Evolutionary conservation across 2,113 vertebrate species (phyloP), one percentile per base, ranked within the genome.

Genomic region (Etheostoma cragini): DNA sequence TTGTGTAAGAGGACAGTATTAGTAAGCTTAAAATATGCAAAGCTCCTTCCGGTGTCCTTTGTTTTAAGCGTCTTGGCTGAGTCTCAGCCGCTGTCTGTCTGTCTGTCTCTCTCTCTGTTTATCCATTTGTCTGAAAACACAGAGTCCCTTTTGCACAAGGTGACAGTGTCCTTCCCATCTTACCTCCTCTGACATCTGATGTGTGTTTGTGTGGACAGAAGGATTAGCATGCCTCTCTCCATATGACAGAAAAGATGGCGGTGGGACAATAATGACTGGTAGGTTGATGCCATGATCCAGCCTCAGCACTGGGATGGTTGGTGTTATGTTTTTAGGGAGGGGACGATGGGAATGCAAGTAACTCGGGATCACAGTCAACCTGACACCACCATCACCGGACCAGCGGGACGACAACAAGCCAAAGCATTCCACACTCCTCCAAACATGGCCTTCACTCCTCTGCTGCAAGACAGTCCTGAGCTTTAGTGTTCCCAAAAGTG

Each of bases 321-420:
- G 85, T 75, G 80, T 83, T 87, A 63, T 84, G 81, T 91, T 88
- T 89, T 80, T 66, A 84, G 90, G 91, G 88, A 87, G 83, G 80
- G 85, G 89, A 83, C 38, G 66, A 76, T 49, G 89, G 89, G 92
- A 92, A 92, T 93, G 86, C 57, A 47, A 83, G 82, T 64, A 88
- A 88, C 78, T 83, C 22, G 6, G 84, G 77, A 68, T 86, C 90
- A 74, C 72, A 82, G 87, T 88, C 71, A 93, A 94, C 87, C 88
- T 83, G 93, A 94, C 89, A 93, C 92, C 90, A 3, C 66, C 83
- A 81, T 82, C 81, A 73, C 67, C 35, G 35, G 85, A 87, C 73
- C 77, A 80, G 73, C 8, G 54, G 85, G 84, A 92, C 83, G 66
- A 91, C 88, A 85, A 85, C 86, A 58, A 81, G 92, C 90, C 89